Base-by-base conservation (phyloP, 2,113 vertebrate genomes). In the Ictalurus punctatus region DNA sequence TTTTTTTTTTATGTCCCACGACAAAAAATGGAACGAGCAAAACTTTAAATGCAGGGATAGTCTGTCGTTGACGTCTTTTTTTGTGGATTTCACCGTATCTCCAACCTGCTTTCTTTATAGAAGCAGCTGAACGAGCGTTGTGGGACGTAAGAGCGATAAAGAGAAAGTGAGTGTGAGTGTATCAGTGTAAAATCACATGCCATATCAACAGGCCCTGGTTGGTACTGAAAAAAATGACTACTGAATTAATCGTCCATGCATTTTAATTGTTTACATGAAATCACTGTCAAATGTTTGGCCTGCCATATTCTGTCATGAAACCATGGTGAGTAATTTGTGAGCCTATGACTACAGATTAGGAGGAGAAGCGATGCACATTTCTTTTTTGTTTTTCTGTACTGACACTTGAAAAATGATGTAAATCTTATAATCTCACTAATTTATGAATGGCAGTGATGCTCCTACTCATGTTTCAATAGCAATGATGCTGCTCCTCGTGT, bases 221-320 rank as follows among this genome's bases (percentile, higher is more conserved):
- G 56, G 54, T 83, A 61, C 81, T 61, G 40, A 37, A 27, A 34
- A 30, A 21, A 3, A 10, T 81, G 3, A 21, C 80, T 40, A 56
- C 54, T 21, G 56, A 63, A 63, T 69, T 69, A 1, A 37, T 83
- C 34, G 16, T n/a, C 63, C 17, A 30, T 74, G 30, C 71, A 27
- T 67, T 84, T 58, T 14, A 67, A 79, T 89, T 89, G 90, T 90
- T 90, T 91, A 91, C 90, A 89, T 83, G 44, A 81, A 48, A 89
- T 87, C 48, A 59, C 86, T 63, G 48, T 83, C 76, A 71, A 83
- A 84, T 88, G 88, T 69, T 79, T 44, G 61, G 82, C 89, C 76
- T 89, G 82, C 83, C 30, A 30, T 84, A 40, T 91, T 87, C 87
- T 59, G 69, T 71, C 61, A 58, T 79, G 69, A 84, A 83, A 54